A percentile compares a stretch with the other conserved stretches of the same genome.
phyloP scores from a whole-genome alignment of 2,888 invertebrate species.

The Trachelus troglodyta region DNA sequence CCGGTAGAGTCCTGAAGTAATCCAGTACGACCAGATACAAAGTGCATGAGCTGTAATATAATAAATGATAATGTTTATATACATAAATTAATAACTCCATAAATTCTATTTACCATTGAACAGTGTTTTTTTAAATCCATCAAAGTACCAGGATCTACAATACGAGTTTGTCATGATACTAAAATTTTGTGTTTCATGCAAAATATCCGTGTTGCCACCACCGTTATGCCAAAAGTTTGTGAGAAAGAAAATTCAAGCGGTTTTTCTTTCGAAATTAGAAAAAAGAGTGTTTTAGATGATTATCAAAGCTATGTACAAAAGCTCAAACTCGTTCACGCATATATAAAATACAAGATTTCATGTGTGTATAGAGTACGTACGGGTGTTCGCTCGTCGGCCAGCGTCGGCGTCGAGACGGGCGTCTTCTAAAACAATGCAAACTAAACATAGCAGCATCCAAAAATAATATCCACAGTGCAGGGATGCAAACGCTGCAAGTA shows the following conservation, averaged over 20 bases:
- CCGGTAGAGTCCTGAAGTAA: slow-evolving; percentile 73
- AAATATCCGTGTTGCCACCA: background rate
- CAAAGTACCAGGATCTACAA: background rate
- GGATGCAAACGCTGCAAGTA: slow-evolving; percentile 5
- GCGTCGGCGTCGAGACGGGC: slow-evolving; percentile 54
- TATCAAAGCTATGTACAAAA: background rate
- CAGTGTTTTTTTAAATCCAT: background rate
- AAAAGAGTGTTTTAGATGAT: background rate
- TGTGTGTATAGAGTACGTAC: slow-evolving; percentile 74
- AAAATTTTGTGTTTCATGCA: background rate
- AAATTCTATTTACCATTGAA: background rate
- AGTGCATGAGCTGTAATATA: slow-evolving; percentile 71
- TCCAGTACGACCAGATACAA: slow-evolving; percentile 67
- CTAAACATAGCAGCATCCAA: slow-evolving; percentile 57
- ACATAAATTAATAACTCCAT: background rate
- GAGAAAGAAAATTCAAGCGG: background rate
- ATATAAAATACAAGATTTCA: background rate
- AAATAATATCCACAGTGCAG: slow-evolving; percentile 10
- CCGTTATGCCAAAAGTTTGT: background rate
- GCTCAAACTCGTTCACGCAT: background rate
- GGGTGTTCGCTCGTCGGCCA: slow-evolving; percentile 75
- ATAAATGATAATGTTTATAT: background rate
- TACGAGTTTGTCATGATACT: background rate
- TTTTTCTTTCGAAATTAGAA: background rate
- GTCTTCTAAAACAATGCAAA: slow-evolving; percentile 63